Conservation (phyloP, 2,888 invertebrate species). For the Syrista parreyssii region DNA sequence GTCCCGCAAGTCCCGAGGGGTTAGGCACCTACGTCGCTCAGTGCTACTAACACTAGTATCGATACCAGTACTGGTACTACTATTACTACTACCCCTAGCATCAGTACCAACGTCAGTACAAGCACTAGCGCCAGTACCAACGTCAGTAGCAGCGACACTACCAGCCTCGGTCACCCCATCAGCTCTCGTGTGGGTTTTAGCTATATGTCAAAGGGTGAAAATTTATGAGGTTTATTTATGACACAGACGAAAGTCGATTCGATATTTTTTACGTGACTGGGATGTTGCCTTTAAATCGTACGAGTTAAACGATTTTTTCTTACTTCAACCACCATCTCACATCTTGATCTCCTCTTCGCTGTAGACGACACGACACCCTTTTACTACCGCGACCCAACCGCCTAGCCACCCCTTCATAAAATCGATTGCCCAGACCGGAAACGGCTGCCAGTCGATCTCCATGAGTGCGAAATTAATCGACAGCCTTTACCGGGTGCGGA, state of each 20-base stretch:
- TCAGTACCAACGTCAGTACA: slow-evolving; percentile 18
- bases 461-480: neutral
- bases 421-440: neutral
- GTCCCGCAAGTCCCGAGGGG: slow-evolving; percentile 60
- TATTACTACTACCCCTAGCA: slow-evolving; percentile 10
- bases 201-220: slow-evolving; percentile 62
- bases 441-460: neutral
- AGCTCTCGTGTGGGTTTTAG: slow-evolving; percentile 47
- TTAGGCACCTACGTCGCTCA: slow-evolving; percentile 40
- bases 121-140: slow-evolving; percentile 11
- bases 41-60: slow-evolving; percentile 27
- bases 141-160: slow-evolving; percentile 14
- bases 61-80: slow-evolving; percentile 19
- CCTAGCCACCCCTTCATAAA: neutral
- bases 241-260: slow-evolving; percentile 48
- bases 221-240: slow-evolving; percentile 58
- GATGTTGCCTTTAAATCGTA: slow-evolving; percentile 10
- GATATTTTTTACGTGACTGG: slow-evolving; percentile 43
- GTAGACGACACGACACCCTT: neutral
- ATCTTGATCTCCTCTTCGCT: neutral
- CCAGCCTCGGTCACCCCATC: slow-evolving; percentile 13
- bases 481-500: neutral
- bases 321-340: neutral
- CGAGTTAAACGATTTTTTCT: neutral
- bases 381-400: neutral